Conservation (phyloP, 2,888 invertebrate species). For the Antheraea yamamai region DNA sequence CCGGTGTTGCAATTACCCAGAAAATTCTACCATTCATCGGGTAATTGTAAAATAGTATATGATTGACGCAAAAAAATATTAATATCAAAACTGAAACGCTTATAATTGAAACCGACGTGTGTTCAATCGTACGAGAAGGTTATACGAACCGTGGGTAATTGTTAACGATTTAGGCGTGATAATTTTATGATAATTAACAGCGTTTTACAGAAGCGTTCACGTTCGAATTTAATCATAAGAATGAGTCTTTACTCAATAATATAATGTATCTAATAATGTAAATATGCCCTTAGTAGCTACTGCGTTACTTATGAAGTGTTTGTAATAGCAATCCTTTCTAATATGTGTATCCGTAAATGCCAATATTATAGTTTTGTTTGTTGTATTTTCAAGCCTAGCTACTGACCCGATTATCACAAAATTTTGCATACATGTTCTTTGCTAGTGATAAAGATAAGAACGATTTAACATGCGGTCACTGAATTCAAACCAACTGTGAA, state of each 20-base stretch:
- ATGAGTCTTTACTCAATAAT: background rate
- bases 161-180: conserved; percentile 22
- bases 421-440: no score
- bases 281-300: background rate
- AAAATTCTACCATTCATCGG: conserved; percentile 57
- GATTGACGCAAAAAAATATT: conserved; percentile 49
- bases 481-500: no score
- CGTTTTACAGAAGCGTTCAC: conserved; percentile 34
- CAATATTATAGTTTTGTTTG: no score
- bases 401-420: no score
- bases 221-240: background rate
- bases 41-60: conserved; percentile 69
- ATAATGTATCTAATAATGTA: background rate
- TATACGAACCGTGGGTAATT: conserved; percentile 63
- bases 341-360: no score
- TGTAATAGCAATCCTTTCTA: background rate
- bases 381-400: no score
- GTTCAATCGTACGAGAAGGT: conserved; percentile 49
- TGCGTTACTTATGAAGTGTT: background rate
- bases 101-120: conserved; percentile 59
- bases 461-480: no score
- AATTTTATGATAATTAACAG: conserved; percentile 23
- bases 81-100: conserved; percentile 30
- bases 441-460: no score
- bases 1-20: conserved; percentile 62